Evolutionary conservation across 1,140 invertebrate genomes (phyloP).

Genomic region (Zaprionus davidi): DNA sequence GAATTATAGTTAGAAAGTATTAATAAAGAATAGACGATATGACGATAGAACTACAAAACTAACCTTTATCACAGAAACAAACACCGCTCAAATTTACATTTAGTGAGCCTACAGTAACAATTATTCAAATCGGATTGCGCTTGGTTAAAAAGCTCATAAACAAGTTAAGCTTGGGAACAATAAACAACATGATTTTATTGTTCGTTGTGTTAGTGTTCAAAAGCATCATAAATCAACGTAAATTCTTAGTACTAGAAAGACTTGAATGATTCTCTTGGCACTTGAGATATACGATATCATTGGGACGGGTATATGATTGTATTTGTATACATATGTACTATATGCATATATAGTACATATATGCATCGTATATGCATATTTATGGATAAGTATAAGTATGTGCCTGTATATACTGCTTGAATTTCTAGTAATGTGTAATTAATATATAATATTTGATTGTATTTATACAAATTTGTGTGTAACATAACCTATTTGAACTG

Average conservation of each 20-base stretch:
- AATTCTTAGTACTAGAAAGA: background rate
- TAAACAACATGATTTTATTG: background rate
- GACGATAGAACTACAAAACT: no score
- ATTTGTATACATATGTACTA: no score
- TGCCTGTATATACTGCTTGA: background rate
- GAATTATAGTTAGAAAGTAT: no score
- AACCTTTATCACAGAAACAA: no score
- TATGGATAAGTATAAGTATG: background rate
- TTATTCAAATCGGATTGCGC: no score
- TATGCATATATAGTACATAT: background rate
- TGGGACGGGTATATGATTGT: background rate
- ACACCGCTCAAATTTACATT: no score
- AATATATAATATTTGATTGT: background rate
- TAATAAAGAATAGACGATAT: no score
- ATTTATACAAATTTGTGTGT: background rate
- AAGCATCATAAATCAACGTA: background rate
- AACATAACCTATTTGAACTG: background rate
- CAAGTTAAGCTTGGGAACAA: background rate
- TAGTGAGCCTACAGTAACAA: no score
- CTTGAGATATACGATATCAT: background rate
- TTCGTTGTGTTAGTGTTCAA: background rate
- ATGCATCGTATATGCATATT: background rate
- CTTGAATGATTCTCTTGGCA: background rate
- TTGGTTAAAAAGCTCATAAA: background rate
- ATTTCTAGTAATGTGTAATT: background rate